Evolutionary conservation across 2,797 vertebrate genomes (phyloP).

Genomic region (Poecilia velifera): DNA sequence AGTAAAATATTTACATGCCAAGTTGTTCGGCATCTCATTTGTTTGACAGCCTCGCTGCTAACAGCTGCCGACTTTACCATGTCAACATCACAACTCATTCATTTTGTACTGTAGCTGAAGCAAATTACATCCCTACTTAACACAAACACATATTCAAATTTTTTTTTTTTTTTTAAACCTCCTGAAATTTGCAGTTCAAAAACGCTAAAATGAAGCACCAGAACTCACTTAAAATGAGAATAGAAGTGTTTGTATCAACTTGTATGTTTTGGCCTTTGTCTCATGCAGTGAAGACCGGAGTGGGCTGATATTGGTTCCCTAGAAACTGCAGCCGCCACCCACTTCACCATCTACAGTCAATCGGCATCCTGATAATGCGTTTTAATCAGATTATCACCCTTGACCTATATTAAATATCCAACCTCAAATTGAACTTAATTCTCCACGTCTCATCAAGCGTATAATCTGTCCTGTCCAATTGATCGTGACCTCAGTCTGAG

Average conservation of each 20-base stretch:
- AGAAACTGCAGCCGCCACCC: conserved; percentile 22
- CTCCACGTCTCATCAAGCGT: conserved; percentile 45
- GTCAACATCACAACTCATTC: background rate
- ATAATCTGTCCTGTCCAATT: conserved; percentile 45
- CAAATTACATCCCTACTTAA: background rate
- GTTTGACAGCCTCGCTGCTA: conserved; percentile 10
- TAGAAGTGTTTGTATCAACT: conserved; percentile 4
- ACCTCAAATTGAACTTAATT: conserved; percentile 57
- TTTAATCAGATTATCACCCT: conserved; percentile 67
- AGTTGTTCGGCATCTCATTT: conserved; percentile 31
- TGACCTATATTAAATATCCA: conserved; percentile 64
- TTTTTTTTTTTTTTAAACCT: background rate
- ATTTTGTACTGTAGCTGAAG: background rate
- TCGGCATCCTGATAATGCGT: conserved; percentile 33
- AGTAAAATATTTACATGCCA: conserved; percentile 32
- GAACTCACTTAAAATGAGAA: background rate
- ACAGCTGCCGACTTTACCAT: conserved; percentile 3
- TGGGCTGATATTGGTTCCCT: background rate
- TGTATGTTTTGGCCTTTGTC: conserved; percentile 17
- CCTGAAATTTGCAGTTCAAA: background rate
- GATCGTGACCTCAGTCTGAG: background rate
- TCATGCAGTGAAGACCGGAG: conserved; percentile 18
- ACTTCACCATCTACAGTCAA: conserved; percentile 26
- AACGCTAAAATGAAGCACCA: background rate
- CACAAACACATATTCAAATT: background rate